phyloP scores from a whole-genome alignment of 2,888 invertebrate genomes.

The Vannuccia rotundouncinata region DNA sequence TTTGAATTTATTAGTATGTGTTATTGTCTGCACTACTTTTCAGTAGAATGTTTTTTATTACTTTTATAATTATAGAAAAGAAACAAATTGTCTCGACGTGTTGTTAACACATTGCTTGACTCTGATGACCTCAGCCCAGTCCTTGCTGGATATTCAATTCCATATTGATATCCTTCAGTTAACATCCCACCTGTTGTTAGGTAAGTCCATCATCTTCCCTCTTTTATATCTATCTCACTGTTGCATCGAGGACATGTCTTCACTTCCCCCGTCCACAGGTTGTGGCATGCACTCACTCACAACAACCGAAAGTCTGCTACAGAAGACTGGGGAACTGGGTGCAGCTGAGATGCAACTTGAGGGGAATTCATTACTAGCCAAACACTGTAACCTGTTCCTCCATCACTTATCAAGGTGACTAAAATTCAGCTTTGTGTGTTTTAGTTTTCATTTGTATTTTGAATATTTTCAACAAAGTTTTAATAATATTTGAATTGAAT shows the following conservation, averaged over 20 bases:
- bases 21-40: not conserved
- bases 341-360: conserved; percentile 9
- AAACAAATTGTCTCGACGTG: not conserved
- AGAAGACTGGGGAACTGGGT: conserved; percentile 1
- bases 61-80: not conserved
- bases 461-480: too few relatives aligned
- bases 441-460: too few relatives aligned
- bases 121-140: not conserved
- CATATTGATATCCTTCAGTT: conserved; percentile 1
- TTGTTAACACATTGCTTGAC: not conserved
- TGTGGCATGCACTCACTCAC: not conserved
- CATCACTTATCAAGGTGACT: not conserved
- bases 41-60: not conserved
- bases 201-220: too few relatives aligned
- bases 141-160: not conserved
- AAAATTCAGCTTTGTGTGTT: too few relatives aligned
- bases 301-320: not conserved
- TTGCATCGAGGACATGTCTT: not conserved
- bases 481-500: too few relatives aligned
- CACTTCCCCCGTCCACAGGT: not conserved
- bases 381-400: not conserved
- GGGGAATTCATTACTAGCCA: not conserved
- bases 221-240: not conserved
- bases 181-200: not conserved
- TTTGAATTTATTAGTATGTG: not conserved